phyloP scores from a whole-genome alignment of 2,797 vertebrate genomes.

The Pangasius sanitwongsei region DNA sequence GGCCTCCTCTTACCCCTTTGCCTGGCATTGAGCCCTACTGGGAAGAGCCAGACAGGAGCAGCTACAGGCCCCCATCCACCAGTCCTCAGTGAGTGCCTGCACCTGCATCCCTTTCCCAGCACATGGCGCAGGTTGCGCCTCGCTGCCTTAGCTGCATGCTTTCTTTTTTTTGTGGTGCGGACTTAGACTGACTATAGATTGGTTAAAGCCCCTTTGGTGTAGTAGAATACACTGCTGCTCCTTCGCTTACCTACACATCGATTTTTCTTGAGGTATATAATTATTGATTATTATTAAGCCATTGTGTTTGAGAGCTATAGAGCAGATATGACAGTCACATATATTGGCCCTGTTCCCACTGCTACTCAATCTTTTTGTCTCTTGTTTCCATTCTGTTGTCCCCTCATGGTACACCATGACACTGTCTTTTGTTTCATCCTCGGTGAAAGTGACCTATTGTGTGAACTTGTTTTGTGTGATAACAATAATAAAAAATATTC shows the following conservation, averaged over 20 bases:
- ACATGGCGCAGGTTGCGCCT: slow-evolving; percentile 70
- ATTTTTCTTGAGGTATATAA: slow-evolving; percentile 23
- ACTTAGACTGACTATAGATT: slow-evolving; percentile 23
- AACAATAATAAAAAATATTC: slow-evolving; percentile 1
- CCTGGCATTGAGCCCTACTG: slow-evolving; percentile 87
- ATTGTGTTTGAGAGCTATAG: slow-evolving; percentile 15
- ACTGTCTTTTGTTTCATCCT: slow-evolving; percentile 44
- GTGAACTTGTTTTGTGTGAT: slow-evolving; percentile 32
- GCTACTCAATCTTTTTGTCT: slow-evolving; percentile 48
- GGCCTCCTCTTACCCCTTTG: slow-evolving; percentile 87
- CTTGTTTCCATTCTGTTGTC: slow-evolving; percentile 51
- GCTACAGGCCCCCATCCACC: slow-evolving; percentile 84
- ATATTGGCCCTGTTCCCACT: slow-evolving; percentile 14
- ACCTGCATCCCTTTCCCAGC: slow-evolving; percentile 69
- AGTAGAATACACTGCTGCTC: slow-evolving; percentile 52
- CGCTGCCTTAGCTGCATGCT: slow-evolving; percentile 79
- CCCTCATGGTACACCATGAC: slow-evolving; percentile 48
- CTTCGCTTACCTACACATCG: slow-evolving; percentile 24
- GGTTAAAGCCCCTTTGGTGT: slow-evolving; percentile 27
- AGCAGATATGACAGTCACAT: slow-evolving; percentile 31
- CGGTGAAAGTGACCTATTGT: slow-evolving; percentile 28
- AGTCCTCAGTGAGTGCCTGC: slow-evolving; percentile 85
- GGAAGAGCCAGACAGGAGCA: slow-evolving; percentile 86
- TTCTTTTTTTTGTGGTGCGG: slow-evolving; percentile 54
- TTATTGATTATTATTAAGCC: slow-evolving; percentile 29